phyloP scores from a whole-genome alignment of 2,113 vertebrate genomes.

The Panthera tigris region DNA sequence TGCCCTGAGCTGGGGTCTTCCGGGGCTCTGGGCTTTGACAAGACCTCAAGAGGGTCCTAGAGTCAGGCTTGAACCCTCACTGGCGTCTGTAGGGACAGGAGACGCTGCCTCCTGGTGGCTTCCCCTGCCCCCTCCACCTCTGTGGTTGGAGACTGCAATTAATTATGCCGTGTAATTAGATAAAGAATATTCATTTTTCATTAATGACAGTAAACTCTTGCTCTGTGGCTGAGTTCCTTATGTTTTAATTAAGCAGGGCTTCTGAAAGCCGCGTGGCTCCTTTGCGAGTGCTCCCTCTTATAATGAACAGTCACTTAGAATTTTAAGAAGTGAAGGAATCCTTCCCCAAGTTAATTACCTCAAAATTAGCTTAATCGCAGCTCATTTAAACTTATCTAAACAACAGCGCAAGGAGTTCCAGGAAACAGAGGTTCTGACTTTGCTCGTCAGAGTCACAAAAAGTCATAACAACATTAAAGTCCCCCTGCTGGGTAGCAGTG shows the following conservation, averaged over 20 bases:
- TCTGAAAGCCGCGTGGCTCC: slow-evolving; percentile 71
- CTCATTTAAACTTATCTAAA: slow-evolving; percentile 93
- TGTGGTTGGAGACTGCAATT: slow-evolving; percentile 72
- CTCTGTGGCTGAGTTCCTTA: slow-evolving; percentile 78
- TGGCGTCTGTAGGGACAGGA: neutral
- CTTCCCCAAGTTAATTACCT: slow-evolving; percentile 90
- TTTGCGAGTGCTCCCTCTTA: slow-evolving; percentile 76
- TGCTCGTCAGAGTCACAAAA: slow-evolving; percentile 48
- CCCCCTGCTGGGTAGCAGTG: neutral
- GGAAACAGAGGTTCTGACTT: slow-evolving; percentile 82
- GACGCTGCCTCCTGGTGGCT: neutral
- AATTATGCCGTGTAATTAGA: slow-evolving; percentile 82
- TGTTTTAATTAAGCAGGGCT: slow-evolving; percentile 81
- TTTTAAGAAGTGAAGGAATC: slow-evolving; percentile 89
- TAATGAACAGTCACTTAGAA: slow-evolving; percentile 88
- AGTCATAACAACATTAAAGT: neutral
- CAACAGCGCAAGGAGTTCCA: slow-evolving; percentile 87
- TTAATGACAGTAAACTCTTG: slow-evolving; percentile 74
- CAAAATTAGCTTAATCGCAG: slow-evolving; percentile 92
- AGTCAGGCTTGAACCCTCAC: neutral
- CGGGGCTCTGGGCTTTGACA: accelerated
- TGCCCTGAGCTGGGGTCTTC: neutral
- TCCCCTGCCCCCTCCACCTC: slow-evolving; percentile 43
- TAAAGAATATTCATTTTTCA: slow-evolving; percentile 83
- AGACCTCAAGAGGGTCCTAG: neutral